These are phyloP conservation scores for Gadus macrocephalus DNA, from an alignment of 2,113 vertebrate genomes.

Conservation along the genomic window DNA sequence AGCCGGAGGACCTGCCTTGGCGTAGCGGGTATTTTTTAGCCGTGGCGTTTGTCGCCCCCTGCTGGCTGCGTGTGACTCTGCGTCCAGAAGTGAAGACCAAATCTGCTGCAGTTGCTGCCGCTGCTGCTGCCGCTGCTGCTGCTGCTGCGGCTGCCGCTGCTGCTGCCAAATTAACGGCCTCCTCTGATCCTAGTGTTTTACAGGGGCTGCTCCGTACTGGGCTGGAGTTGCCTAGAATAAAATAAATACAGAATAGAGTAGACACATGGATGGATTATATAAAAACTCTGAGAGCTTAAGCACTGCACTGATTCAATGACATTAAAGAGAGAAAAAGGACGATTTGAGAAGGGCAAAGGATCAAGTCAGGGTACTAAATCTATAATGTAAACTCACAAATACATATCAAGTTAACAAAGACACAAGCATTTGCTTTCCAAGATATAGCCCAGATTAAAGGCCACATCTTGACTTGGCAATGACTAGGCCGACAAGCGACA, in stretches of 20 bases:
- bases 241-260: background rate
- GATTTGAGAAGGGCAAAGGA: no score
- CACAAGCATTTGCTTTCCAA: no score
- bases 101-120: conserved; percentile 30
- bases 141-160: conserved; percentile 8
- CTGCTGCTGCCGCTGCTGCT: background rate
- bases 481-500: no score
- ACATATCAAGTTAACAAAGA: no score
- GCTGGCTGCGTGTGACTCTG: conserved; percentile 92
- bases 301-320: background rate
- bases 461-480: no score
- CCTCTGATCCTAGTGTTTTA: conserved; percentile 75
- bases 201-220: conserved; percentile 72
- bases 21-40: conserved; percentile 91
- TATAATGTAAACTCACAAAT: no score
- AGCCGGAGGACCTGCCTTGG: conserved; percentile 89
- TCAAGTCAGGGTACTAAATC: no score
- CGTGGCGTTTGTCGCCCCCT: conserved; percentile 79
- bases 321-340: background rate
- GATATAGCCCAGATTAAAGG: no score
- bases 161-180: conserved; percentile 65
- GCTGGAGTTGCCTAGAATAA: conserved; percentile 67
- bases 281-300: background rate
- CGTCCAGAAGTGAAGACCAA: conserved; percentile 77
- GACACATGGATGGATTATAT: background rate